Evolutionary conservation across 2,888 invertebrate species (phyloP), one percentile per base, ranked within the genome.

Genomic region (Nematopogon swammerdamellus): DNA sequence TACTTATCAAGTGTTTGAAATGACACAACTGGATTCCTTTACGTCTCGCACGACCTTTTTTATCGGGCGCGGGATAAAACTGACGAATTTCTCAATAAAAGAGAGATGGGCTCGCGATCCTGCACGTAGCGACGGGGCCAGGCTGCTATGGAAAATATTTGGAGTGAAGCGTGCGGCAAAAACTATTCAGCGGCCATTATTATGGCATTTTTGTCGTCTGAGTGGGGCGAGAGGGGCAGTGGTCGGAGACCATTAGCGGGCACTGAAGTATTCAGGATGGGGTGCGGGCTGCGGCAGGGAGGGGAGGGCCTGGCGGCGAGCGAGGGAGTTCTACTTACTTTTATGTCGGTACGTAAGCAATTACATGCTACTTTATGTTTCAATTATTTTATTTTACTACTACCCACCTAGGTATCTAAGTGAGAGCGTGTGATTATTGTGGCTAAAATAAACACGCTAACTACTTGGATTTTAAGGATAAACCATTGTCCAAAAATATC

Each of bases 161-260:
- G 75, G 76, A 75, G 69, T 74, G 76, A 36, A 36, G 36, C 36
- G 64, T 74, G 70, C 72, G 72, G 79, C 70, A 79, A 79, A 77
- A 77, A 79, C 73, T 72, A 73, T 76, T 77, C 71, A 65, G 71
- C 71, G 68, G 63, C 72, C 77, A 77, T 79, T 76, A 77, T 77
- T 74, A 80, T 80, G 73, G 80, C 80, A 80, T 80, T 80, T 80
- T 80, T 80, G 80, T 80, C 80, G 77, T 76, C 76, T 80, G 76
- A 74, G 44, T 73, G 68, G 74, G 72, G 70, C 66, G 67, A 67
- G 68, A 68, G 73, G 72, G 70, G 67, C 66, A 68, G 68, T 70
- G 68, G 72, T 68, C 69, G 48, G 75, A 74, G 72, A 74, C 77
- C 77, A 73, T 79, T 72, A 72, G 65, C 50, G 50, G 49, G 50